phyloP scores from a whole-genome alignment of 2,113 vertebrate species.

The cattle (Bos taurus) region ARS-UCD2.0 NC_037342.1:22672501-22673000 shows the following conservation, averaged over 20 bases:
- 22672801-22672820: neutral
- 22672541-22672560: neutral
- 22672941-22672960: fast-evolving
- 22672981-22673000: neutral
- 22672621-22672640: neutral
- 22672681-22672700: too few species aligned
- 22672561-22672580: neutral
- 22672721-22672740: neutral
- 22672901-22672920: neutral
- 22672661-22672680: neutral
- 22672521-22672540: neutral
- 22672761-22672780: neutral
- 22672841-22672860: neutral
- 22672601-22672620: neutral
- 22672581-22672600: neutral
- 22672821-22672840: neutral
- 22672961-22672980: neutral
- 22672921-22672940: neutral
- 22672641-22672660: neutral
- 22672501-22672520: neutral
- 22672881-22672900: neutral
- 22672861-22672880: neutral
- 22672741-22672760: neutral
- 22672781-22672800: neutral
- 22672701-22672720: neutral